Evolutionary conservation across 2,888 invertebrate genomes (phyloP).

Genomic region (Iphiclides podalirius): DNA sequence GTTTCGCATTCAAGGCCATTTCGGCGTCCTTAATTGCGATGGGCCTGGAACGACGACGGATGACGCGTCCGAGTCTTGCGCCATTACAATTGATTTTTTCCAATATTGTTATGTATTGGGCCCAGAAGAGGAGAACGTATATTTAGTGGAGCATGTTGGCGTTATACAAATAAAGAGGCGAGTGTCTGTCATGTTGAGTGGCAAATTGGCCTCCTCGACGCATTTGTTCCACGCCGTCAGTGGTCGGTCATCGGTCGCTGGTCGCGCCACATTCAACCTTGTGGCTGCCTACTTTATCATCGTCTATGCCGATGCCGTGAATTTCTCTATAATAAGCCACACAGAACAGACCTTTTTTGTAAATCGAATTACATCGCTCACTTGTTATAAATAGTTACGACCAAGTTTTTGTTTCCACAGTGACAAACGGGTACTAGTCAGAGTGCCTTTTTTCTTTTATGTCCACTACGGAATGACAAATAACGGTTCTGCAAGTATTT

Average conservation of each 20-base stretch:
- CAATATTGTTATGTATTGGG: conserved; percentile 38
- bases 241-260: conserved; percentile 36
- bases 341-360: conserved; percentile 11
- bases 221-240: conserved; percentile 54
- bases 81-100: conserved; percentile 21
- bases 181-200: conserved; percentile 61
- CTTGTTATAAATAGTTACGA: conserved; percentile 19
- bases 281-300: conserved; percentile 43
- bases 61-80: conserved; percentile 28
- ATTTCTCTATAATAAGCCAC: conserved; percentile 20
- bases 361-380: conserved; percentile 3
- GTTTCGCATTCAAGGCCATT: conserved; percentile 62
- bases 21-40: conserved; percentile 62
- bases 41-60: conserved; percentile 48
- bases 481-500: conserved; percentile 9
- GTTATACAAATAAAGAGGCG: conserved; percentile 64
- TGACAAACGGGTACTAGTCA: conserved; percentile 8
- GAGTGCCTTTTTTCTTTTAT: conserved; percentile 3
- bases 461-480: conserved; percentile 4
- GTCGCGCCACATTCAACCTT: conserved; percentile 58
- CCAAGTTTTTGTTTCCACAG: conserved; percentile 13
- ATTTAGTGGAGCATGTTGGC: conserved; percentile 54
- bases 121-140: conserved; percentile 44
- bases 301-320: conserved; percentile 42
- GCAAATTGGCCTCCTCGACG: conserved; percentile 66